Conservation (phyloP, 2,888 invertebrate species). For the Andrena fulva region DNA sequence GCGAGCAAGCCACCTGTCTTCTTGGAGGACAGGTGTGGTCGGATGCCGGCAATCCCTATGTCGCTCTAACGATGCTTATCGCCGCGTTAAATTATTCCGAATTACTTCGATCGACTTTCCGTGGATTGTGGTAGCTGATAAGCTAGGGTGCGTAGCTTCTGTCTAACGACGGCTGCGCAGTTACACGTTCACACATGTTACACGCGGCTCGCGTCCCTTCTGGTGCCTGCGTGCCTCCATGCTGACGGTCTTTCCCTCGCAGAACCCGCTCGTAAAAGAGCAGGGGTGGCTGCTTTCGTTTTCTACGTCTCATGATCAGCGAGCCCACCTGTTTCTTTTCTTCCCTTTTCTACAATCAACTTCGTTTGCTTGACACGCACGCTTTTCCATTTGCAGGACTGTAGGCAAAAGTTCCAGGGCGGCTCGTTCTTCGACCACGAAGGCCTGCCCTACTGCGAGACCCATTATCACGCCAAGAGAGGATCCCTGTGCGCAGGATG, state of each 20-base stretch:
- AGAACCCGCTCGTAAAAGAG: neutral
- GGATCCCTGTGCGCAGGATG: slow-evolving; percentile 99
- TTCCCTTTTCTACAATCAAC: neutral
- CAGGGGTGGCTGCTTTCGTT: neutral
- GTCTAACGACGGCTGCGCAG: neutral
- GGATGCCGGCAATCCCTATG: slow-evolving; percentile 3
- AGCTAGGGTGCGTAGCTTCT: neutral
- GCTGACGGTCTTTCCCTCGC: neutral
- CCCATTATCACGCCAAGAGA: slow-evolving; percentile 98
- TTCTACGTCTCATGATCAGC: neutral
- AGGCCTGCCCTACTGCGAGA: slow-evolving; percentile 99
- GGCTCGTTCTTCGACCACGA: slow-evolving; percentile 99
- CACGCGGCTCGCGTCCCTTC: neutral
- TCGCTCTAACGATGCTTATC: slow-evolving; percentile 12
- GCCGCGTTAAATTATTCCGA: neutral
- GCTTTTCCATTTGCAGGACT: slow-evolving; percentile 90
- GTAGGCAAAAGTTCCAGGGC: slow-evolving; percentile 97
- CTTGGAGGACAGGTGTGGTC: slow-evolving; percentile 22
- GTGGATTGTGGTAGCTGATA: neutral
- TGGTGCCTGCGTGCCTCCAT: neutral
- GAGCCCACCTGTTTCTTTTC: neutral
- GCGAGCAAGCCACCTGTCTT: slow-evolving; percentile 43
- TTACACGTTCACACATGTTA: neutral
- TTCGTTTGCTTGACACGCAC: neutral
- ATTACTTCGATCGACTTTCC: slow-evolving; percentile 2